These are phyloP conservation scores for Abrostola tripartita DNA, from an alignment of 2,888 invertebrate species.

Conservation along the genomic window DNA sequence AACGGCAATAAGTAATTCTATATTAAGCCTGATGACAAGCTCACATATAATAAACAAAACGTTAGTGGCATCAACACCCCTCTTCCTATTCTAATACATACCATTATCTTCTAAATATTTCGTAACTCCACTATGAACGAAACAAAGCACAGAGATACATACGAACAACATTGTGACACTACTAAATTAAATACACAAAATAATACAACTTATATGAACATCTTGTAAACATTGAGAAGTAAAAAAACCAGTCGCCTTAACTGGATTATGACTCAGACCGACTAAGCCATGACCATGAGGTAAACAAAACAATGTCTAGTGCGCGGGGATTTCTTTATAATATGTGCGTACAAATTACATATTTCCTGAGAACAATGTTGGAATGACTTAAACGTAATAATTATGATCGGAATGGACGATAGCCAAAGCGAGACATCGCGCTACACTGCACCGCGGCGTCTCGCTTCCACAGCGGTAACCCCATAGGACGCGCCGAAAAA, in stretches of 20 bases:
- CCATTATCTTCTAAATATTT: constrained; percentile 11
- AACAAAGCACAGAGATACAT: constrained; percentile 24
- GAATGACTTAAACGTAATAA: background rate
- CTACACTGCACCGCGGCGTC: too few species aligned
- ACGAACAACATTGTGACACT: constrained; percentile 21
- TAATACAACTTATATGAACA: constrained; percentile 10
- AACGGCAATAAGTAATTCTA: background rate
- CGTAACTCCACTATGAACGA: constrained; percentile 14
- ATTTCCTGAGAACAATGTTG: background rate
- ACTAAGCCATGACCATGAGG: background rate
- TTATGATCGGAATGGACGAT: background rate
- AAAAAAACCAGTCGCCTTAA: constrained; percentile 21
- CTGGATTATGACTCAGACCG: constrained; percentile 21
- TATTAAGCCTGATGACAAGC: too few species aligned
- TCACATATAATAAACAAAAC: too few species aligned
- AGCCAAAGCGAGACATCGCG: too few species aligned
- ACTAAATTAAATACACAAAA: constrained; percentile 6
- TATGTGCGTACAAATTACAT: background rate
- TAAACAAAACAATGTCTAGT: background rate
- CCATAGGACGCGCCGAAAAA: too few species aligned
- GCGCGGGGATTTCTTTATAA: constrained; percentile 31
- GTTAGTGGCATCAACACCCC: too few species aligned
- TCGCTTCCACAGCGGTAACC: too few species aligned
- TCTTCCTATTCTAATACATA: background rate
- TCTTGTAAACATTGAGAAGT: constrained; percentile 17